Conservation (phyloP, 2,113 vertebrate species). For the Brachypteracias leptosomus region DNA sequence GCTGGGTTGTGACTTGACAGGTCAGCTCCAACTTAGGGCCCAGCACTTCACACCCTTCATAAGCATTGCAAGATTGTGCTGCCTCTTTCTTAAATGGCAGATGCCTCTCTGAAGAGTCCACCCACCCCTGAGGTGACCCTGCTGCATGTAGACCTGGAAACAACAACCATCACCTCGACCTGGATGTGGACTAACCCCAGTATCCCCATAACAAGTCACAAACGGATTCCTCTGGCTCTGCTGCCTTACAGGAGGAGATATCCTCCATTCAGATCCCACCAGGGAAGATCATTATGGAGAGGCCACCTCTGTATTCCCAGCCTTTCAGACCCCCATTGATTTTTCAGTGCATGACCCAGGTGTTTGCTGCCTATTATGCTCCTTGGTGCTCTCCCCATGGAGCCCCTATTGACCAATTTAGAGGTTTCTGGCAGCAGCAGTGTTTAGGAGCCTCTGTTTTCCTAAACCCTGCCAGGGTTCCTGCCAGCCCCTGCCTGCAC, state of each 20-base stretch:
- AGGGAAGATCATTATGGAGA: conserved; percentile 12
- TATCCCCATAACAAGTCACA: background rate
- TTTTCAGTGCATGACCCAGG: background rate
- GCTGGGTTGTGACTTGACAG: no score
- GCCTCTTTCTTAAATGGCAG: background rate
- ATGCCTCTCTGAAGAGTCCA: background rate
- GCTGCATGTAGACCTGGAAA: background rate
- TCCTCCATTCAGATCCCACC: background rate
- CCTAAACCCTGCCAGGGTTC: background rate
- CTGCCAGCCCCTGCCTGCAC: background rate
- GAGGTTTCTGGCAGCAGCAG: background rate
- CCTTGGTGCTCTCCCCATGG: background rate
- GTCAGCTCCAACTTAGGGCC: no score
- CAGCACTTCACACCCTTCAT: no score
- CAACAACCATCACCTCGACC: background rate
- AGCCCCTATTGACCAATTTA: background rate
- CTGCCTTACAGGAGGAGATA: background rate
- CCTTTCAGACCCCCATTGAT: conserved; percentile 31
- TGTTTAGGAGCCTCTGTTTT: background rate
- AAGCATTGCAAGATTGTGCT: background rate
- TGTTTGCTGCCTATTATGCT: background rate
- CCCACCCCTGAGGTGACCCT: background rate
- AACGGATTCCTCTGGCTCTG: background rate
- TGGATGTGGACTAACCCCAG: background rate
- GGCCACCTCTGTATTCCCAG: conserved; percentile 5